Evolutionary conservation across 1,140 invertebrate species (phyloP), one percentile per base, ranked within the genome.

Genomic region (Camponotus floridanus): DNA sequence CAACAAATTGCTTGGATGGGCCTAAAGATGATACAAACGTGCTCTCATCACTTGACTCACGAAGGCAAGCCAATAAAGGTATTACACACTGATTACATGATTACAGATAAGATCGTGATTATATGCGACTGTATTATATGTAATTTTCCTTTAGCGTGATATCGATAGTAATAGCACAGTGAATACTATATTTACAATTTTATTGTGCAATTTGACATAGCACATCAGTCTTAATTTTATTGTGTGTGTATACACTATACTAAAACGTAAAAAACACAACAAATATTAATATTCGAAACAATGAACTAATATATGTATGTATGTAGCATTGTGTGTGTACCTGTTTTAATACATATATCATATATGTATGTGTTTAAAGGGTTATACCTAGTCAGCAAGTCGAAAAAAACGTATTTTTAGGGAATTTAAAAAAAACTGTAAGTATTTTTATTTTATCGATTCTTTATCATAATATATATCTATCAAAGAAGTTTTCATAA

Each of bases 1-100:
- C 98, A 98, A 81, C 98, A 98, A 95, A 98, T 99, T 48, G 98
- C 98, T 31, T 99, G 98, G 98, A 99, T 99, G 98, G 98, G 97
- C 8, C 91, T 98, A 70, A 97, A 96, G 92, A 99, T 99, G 98
- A 98, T 99, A 84, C 96, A 98, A 91, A 98, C 97, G 0, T 98
- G 98, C 93, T 96, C 97, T 7, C 96, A 97, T 88, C 98, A 99
- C 92, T 96, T 97, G 73, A 98, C 98, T 11, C 98, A 98, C 91
- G 97, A 98, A 92, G 98, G 98, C 15, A 97, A 98, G 94, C 97
- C 98, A 65, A 99, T 99, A 90, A 97, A 97, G 96, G 98, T 98
- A 95, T 81, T 81, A 62, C 39, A 81, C 8, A 13, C 61, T 62
- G 79, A 83, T 70, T 70, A 57, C 48, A 55, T 15, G 33, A 68